Evolutionary conservation across 2,888 invertebrate species (phyloP).

Genomic region (Dryadula phaetusa): DNA sequence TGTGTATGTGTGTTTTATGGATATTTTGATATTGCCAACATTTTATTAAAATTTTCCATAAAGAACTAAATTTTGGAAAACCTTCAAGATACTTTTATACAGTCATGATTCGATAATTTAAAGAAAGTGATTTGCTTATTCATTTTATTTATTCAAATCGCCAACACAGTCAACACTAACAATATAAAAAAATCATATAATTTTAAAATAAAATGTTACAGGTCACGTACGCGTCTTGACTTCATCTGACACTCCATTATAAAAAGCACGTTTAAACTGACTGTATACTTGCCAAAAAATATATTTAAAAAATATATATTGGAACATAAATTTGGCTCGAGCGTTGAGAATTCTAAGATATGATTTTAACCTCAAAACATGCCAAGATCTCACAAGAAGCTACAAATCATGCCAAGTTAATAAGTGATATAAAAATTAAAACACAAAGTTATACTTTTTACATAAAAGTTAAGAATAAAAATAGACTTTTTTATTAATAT

Average conservation of each 20-base stretch:
- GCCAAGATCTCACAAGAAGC: slow-evolving; percentile 61
- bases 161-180: too few relatives aligned
- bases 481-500: too few relatives aligned
- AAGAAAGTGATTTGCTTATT: too few relatives aligned
- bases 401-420: slow-evolving; percentile 49
- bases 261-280: slow-evolving; percentile 37
- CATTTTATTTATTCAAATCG: too few relatives aligned
- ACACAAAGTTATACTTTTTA: background rate
- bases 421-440: slow-evolving; percentile 28
- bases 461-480: too few relatives aligned
- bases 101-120: too few relatives aligned
- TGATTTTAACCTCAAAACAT: slow-evolving; percentile 57
- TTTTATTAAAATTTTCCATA: too few relatives aligned
- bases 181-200: too few relatives aligned
- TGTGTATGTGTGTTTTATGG: too few relatives aligned
- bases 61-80: too few relatives aligned
- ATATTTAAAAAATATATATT: slow-evolving; percentile 49
- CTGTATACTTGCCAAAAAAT: slow-evolving; percentile 47
- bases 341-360: slow-evolving; percentile 58
- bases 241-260: slow-evolving; percentile 27
- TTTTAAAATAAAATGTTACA: background rate
- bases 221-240: slow-evolving; percentile 16
- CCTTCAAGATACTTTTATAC: too few relatives aligned
- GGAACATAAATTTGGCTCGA: slow-evolving; percentile 53
- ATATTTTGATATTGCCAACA: too few relatives aligned